Conservation (phyloP, 2,888 invertebrate genomes). For the Apamea anceps region DNA sequence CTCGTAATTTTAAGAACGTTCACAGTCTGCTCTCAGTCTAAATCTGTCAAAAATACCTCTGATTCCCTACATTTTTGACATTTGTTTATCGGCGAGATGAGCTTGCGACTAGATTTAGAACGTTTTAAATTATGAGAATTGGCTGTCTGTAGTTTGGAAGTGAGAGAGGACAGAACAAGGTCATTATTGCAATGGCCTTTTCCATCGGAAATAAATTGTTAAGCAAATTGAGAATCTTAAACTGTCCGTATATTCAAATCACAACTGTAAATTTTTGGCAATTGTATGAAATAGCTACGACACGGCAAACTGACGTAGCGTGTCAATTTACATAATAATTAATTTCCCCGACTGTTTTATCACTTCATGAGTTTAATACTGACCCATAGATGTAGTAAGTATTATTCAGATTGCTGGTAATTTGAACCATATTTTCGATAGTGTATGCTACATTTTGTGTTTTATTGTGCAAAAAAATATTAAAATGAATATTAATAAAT, state of each 20-base stretch:
- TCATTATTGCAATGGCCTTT: background rate
- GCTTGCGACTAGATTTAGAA: too few relatives aligned
- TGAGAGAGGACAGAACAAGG: background rate
- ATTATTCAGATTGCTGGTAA: background rate
- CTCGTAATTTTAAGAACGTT: too few relatives aligned
- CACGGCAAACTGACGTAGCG: background rate
- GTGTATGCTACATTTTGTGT: background rate
- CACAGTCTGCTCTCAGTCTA: too few relatives aligned
- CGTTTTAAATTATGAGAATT: too few relatives aligned
- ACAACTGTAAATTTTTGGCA: too few relatives aligned
- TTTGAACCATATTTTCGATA: background rate
- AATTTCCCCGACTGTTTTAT: background rate
- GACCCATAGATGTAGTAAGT: background rate
- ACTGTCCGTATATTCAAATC: too few relatives aligned
- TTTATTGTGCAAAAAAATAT: conserved; percentile 30
- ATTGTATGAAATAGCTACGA: background rate
- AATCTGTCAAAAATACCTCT: too few relatives aligned
- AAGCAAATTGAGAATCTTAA: too few relatives aligned
- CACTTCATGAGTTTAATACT: background rate
- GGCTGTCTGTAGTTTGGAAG: background rate
- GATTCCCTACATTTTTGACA: too few relatives aligned
- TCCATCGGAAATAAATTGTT: background rate
- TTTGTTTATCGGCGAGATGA: too few relatives aligned
- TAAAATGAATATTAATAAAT: conserved; percentile 29
- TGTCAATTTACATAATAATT: background rate